Evolutionary conservation across 2,113 vertebrate species (phyloP), one percentile per base, ranked within the genome.

Genomic region (Maccullochella peelii): DNA sequence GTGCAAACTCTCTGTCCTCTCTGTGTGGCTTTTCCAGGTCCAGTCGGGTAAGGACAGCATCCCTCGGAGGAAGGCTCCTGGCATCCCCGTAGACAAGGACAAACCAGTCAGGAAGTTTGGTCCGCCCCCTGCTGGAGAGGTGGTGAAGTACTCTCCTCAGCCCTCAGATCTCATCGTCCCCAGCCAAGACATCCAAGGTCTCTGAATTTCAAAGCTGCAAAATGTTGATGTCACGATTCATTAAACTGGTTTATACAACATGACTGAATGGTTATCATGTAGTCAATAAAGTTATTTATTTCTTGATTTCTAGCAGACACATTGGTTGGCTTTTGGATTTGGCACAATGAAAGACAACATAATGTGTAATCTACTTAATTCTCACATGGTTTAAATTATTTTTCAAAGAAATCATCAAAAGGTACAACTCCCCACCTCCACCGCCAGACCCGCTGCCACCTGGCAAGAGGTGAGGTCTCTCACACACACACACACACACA

Each of bases 111-210:
- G 73, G 44, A 89, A 87, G 76, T 85, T 88, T 62, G 94, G 94
- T 27, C 85, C 18, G 33, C 89, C 92, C 86, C 85, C 93, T 92
- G 80, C 92, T 91, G 94, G 71, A 73, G 97, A 97, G n/a, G 93
- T 95, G 33, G 96, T 98, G 89, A 96, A 91, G 58, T 95, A 97
- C 65, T 97, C 97, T 0, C 79, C 92, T 1, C 93, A 92, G 65
- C 93, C 95, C 78, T 94, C 95, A 0, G 97, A 98, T 82, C 95
- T 96, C 76, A 83, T 97, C 0, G 86, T 96, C 62, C 98, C 98
- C 69, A 97, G 98, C 0, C 97, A 97, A 25, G 96, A 98, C 88
- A 97, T 99, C 87, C 96, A 96, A 88, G 93, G 94, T 93, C 21
- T 47, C 44, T 50, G 18, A 44, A 40, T 25, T 75, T 5, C 54